Percentiles rank a stretch among this genome's conserved stretches.
phyloP scores from a whole-genome alignment of 1,140 invertebrate genomes.

The Rhagoletis zephyria region DNA sequence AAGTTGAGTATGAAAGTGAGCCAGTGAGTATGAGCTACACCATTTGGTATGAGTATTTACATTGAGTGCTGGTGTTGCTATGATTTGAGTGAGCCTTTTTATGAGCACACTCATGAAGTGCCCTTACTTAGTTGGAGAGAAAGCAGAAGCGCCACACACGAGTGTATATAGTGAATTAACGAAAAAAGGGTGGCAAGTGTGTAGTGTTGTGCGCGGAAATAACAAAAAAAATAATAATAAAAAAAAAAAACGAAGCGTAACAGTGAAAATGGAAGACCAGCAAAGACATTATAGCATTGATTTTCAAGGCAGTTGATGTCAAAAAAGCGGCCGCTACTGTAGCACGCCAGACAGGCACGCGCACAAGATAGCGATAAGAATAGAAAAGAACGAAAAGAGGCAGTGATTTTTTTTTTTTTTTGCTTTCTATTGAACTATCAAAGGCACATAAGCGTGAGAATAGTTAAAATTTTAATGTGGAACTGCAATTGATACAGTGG shows the following conservation, averaged over 20 bases:
- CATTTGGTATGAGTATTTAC: background rate
- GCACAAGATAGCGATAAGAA: slow-evolving; percentile 30
- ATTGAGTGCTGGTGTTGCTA: background rate
- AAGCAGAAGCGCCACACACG: background rate
- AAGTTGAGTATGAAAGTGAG: background rate
- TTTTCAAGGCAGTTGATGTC: slow-evolving; percentile 56
- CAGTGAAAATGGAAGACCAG: slow-evolving; percentile 8
- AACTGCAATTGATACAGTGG: no score
- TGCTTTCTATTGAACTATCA: no score
- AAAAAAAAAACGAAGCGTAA: background rate
- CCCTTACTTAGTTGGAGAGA: background rate
- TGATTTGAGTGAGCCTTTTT: slow-evolving; percentile 2
- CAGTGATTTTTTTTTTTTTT: no score
- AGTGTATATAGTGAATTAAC: background rate
- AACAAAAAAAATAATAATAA: slow-evolving; percentile 10
- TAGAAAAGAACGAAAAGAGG: background rate
- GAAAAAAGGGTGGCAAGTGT: background rate
- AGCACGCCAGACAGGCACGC: background rate
- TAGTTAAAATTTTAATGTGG: no score
- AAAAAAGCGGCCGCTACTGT: slow-evolving; percentile 36
- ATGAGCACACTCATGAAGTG: no score
- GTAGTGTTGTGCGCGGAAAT: slow-evolving; percentile 19
- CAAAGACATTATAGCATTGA: slow-evolving; percentile 54
- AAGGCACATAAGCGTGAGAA: no score
- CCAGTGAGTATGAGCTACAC: background rate